phyloP scores from a whole-genome alignment of 2,888 invertebrate species.

The Acanthococcus lagerstroemiae region DNA sequence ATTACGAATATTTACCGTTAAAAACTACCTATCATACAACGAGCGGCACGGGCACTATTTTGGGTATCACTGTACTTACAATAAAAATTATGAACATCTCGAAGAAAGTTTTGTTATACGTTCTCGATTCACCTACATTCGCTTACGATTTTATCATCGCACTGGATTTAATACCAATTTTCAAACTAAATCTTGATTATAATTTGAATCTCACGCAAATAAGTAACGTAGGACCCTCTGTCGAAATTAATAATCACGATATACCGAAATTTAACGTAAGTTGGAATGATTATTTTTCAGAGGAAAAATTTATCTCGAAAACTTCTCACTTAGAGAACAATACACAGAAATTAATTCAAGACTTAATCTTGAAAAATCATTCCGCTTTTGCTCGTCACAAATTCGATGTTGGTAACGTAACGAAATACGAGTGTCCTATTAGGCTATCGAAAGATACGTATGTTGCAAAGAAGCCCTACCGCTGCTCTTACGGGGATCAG shows the following conservation, averaged over 20 bases:
- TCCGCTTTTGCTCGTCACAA: not conserved
- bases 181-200: not conserved
- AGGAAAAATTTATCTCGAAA: not conserved
- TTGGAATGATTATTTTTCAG: not conserved
- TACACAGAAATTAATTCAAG: too few relatives aligned
- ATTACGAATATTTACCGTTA: too few relatives aligned
- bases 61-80: not conserved
- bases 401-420: conserved; percentile 3
- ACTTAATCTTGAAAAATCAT: not conserved
- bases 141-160: not conserved
- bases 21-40: too few relatives aligned
- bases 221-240: too few relatives aligned
- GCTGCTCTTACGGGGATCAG: conserved; percentile 11
- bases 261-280: too few relatives aligned
- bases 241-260: too few relatives aligned
- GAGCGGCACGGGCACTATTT: not conserved
- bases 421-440: not conserved
- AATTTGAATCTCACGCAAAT: not conserved
- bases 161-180: not conserved
- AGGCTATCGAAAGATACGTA: not conserved
- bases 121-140: not conserved
- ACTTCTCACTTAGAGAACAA: not conserved
- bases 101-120: not conserved
- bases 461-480: conserved; percentile 17
- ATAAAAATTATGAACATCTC: not conserved